Evolutionary conservation across 2,888 invertebrate genomes (phyloP).

Genomic region (Plebejus anna): DNA sequence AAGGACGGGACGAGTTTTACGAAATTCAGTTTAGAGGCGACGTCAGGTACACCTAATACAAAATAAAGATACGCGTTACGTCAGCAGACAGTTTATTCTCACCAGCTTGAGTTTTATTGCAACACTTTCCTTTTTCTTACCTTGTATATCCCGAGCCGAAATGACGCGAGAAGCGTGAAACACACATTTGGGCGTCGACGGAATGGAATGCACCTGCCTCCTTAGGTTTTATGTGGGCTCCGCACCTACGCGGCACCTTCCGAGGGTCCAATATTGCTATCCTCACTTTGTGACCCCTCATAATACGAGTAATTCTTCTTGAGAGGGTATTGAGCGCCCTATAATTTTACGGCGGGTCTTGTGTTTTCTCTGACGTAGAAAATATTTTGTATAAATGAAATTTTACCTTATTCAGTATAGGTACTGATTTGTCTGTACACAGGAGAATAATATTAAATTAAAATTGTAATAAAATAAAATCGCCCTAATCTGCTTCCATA

Average conservation of each 20-base stretch:
- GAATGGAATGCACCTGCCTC: slow-evolving; percentile 79
- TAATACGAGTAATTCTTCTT: slow-evolving; percentile 76
- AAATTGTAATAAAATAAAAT: too few relatives aligned
- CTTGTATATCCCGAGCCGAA: slow-evolving; percentile 58
- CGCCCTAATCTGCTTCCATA: too few relatives aligned
- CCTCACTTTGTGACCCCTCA: slow-evolving; percentile 78
- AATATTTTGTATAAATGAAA: slow-evolving; percentile 21
- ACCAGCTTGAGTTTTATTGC: slow-evolving; percentile 70
- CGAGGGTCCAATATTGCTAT: slow-evolving; percentile 74
- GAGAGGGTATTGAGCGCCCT: slow-evolving; percentile 71
- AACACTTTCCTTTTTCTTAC: slow-evolving; percentile 66
- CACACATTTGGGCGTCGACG: slow-evolving; percentile 71
- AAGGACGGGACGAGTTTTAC: slow-evolving; percentile 10
- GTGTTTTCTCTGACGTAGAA: slow-evolving; percentile 37
- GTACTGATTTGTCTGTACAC: not conserved
- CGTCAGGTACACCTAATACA: too few relatives aligned
- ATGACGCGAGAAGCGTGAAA: slow-evolving; percentile 67
- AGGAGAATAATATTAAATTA: too few relatives aligned
- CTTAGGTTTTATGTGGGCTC: slow-evolving; percentile 78
- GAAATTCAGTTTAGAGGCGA: too few relatives aligned
- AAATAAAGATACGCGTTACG: slow-evolving; percentile 40
- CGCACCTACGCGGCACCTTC: slow-evolving; percentile 72
- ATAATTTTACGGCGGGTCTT: slow-evolving; percentile 65
- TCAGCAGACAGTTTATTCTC: slow-evolving; percentile 54
- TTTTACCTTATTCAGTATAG: not conserved